Percentiles rank a stretch among this genome's conserved stretches.
phyloP scores from a whole-genome alignment of 2,797 vertebrate genomes.

The Ammospiza maritima region DNA sequence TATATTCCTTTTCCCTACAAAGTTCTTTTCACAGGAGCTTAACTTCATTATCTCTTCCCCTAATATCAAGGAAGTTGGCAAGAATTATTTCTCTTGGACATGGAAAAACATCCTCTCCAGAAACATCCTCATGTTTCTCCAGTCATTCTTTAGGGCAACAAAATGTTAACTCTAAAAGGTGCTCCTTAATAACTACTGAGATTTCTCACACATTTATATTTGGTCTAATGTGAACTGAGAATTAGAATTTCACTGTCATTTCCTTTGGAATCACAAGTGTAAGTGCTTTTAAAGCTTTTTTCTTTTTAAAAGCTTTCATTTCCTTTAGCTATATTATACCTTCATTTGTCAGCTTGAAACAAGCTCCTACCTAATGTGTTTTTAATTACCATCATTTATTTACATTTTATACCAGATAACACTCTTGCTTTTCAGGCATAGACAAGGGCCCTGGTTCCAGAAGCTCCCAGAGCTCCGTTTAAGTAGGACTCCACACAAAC shows the following conservation, averaged over 20 bases:
- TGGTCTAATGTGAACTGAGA: background rate
- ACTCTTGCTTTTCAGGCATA: background rate
- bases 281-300: background rate
- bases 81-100: background rate
- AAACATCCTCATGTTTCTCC: background rate
- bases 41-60: background rate
- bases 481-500: background rate
- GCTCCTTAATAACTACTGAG: background rate
- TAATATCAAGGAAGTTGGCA: background rate
- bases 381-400: slow-evolving; percentile 10
- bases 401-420: background rate
- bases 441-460: background rate
- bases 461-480: background rate
- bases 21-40: background rate
- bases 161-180: background rate
- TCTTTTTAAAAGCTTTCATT: background rate
- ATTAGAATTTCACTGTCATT: background rate
- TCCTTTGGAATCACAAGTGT: background rate
- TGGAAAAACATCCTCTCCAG: background rate
- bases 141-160: background rate
- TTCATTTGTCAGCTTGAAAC: background rate
- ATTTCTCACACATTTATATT: background rate
- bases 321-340: background rate
- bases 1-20: background rate
- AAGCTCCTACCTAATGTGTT: background rate